Conservation (phyloP, 2,888 invertebrate species). For the Macropis europaea region DNA sequence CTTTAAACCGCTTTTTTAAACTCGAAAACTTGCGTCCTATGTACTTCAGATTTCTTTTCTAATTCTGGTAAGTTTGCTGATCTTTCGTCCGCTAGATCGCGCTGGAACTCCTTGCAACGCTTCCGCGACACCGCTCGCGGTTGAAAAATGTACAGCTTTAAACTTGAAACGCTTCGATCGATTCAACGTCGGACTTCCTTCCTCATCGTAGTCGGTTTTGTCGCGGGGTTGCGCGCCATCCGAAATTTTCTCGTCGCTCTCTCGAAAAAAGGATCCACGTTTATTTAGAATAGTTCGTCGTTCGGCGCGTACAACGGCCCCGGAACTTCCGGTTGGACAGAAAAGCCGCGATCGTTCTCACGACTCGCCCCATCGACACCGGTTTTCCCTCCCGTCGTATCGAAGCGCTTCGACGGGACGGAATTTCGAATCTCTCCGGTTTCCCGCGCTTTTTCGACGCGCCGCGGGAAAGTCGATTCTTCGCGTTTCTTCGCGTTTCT, state of each 20-base stretch:
- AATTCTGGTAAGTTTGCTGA: slow-evolving; percentile 7
- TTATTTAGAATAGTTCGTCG: background rate
- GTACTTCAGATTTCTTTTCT: background rate
- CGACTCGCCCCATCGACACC: too few relatives aligned
- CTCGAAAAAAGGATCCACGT: slow-evolving; percentile 5
- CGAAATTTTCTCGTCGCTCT: slow-evolving; percentile 28
- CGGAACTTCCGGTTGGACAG: background rate
- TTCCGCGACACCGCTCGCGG: background rate
- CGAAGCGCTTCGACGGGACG: background rate
- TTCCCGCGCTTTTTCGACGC: background rate
- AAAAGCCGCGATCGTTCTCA: background rate
- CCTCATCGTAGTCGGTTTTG: slow-evolving; percentile 39
- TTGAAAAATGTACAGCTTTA: background rate
- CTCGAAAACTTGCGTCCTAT: slow-evolving; percentile 16
- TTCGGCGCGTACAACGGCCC: slow-evolving; percentile 18
- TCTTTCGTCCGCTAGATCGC: slow-evolving; percentile 19
- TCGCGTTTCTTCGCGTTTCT: too few relatives aligned
- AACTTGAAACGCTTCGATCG: background rate
- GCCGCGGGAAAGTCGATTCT: background rate
- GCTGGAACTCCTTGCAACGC: background rate
- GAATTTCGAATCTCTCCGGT: too few relatives aligned
- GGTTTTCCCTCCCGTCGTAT: background rate
- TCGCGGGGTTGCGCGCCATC: slow-evolving; percentile 9
- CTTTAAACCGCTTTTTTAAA: background rate
- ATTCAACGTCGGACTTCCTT: slow-evolving; percentile 34